These are phyloP conservation scores for Linnaemya tessellans DNA, from an alignment of 2,888 invertebrate genomes.

Conservation along the genomic window DNA sequence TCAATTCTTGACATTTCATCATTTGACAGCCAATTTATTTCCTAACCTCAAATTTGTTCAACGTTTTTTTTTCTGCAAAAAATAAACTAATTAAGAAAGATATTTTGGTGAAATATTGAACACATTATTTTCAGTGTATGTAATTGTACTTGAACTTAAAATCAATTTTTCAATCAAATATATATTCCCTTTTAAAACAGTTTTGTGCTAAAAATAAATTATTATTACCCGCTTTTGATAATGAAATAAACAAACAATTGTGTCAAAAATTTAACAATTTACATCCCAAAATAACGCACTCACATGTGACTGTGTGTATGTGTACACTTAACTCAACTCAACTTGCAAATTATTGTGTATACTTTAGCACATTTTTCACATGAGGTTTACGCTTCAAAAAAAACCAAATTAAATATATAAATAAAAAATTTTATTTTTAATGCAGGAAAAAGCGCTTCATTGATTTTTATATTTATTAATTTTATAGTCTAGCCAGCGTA, in stretches of 20 bases:
- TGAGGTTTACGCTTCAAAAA: background rate
- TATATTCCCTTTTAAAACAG: background rate
- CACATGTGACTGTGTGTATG: background rate
- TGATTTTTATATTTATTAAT: too few relatives aligned
- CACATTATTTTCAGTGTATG: too few relatives aligned
- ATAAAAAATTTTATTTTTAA: background rate
- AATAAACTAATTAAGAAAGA: too few relatives aligned
- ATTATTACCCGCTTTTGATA: constrained; percentile 1
- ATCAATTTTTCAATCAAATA: constrained; percentile 19
- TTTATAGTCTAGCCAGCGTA: too few relatives aligned
- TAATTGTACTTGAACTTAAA: constrained; percentile 9
- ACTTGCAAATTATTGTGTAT: constrained; percentile 31
- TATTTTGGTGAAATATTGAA: too few relatives aligned
- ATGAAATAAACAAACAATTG: constrained; percentile 24
- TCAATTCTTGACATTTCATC: too few relatives aligned
- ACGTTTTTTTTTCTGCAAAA: too few relatives aligned
- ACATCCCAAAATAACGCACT: background rate
- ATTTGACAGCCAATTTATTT: too few relatives aligned
- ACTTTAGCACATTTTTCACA: background rate
- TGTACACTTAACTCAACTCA: background rate
- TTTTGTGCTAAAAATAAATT: constrained; percentile 33
- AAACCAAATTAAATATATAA: background rate
- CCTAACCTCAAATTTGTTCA: too few relatives aligned
- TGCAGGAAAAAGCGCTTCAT: background rate
- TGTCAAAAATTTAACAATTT: constrained; percentile 9